Base-by-base conservation (phyloP, 2,113 vertebrate genomes). In the Myrmophylax atrothorax region DNA sequence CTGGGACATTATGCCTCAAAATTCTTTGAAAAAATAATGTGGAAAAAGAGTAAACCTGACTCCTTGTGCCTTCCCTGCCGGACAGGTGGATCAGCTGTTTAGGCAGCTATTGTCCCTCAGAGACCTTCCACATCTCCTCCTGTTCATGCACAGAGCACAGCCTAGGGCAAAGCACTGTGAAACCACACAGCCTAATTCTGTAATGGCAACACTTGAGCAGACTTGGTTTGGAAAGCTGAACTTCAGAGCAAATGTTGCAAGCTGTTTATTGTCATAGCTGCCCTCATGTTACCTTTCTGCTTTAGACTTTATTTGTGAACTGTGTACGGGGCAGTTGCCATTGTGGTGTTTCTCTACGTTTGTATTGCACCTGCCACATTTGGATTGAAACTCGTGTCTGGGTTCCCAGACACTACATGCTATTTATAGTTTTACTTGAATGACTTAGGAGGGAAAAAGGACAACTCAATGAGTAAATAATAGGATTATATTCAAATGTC, bases 361-460 rank as follows among this genome's bases (percentile, higher is more conserved):
- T 56, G 14, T 60, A 24, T n/a, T 68, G 46, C 10, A 68, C 26
- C 70, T 93, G 53, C 37, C 14, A 33, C n/a, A 28, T 68, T 91
- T 87, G 53, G 62, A 68, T 29, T 73, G 46, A 80, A 91, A 62
- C 18, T 60, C 31, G 3, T 56, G 37, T 58, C 64, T 78, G 59
- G 4, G 38, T 37, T 89, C 35, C 22, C 33, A 91, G 55, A 70
- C 59, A 49, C 18, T 44, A 13, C 23, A 6, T 2, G 6, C 63
- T 75, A 68, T 91, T 89, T 88, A 40, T 80, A 86, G 50, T 72
- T 93, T 90, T 67, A 75, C 24, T 59, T 79, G 42, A 55, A 26
- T 55, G 35, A 47, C 58, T 46, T 68, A 3, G 12, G 7, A 24
- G 11, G 2, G 4, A 14, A 49, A 70, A 78, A 28, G 22, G 14